Base-by-base conservation (phyloP, 92 coral and sea anemone species). In the Porites divaricata region DNA sequence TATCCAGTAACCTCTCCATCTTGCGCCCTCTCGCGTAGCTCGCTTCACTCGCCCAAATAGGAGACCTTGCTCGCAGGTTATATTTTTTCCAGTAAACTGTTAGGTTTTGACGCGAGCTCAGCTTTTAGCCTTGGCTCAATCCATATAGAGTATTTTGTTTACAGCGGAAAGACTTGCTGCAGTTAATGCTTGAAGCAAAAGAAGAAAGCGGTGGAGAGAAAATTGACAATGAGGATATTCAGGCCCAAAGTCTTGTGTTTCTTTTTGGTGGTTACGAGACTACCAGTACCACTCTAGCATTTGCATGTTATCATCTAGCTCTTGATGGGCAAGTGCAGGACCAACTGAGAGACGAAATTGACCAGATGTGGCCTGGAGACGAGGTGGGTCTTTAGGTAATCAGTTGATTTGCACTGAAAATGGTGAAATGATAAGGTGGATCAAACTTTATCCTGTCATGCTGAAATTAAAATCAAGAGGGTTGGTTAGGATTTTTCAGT, bases 161-260 rank as follows among this genome's bases (percentile, higher is more conserved):
- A 21, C 72, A 78, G 85, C 66, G 76, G 11, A 67, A 70, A 15
- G 85, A 80, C 85, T 21, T 80, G 85, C 11, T 80, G 12, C 85
- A 80, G 53, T 28, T 80, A 67, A 80, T 80, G 85, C 85, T 80
- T 6, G 85, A 80, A 24, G 85, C 76, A 80, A 80, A 70, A 28
- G 66, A 68, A 13, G 76, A 80, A 49, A 76, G 69, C 26, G 81
- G 70, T 26, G 84, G 84, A 21, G 75, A 16, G 41, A 79, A 79
- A 68, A 52, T 80, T 24, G 85, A 80, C 51, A 80, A 80, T 52
- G 76, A 66, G 9, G 85, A 80, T 58, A 80, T 80, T 67, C 67
- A 24, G 52, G 65, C 85, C 6, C 85, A 80, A 25, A 50, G 85
- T 80, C 24, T 80, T 24, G 49, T 51, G 10, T 80, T 80, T 19